Evolutionary conservation across 2,113 vertebrate genomes (phyloP).

Genomic region (Gymnarchus niloticus): DNA sequence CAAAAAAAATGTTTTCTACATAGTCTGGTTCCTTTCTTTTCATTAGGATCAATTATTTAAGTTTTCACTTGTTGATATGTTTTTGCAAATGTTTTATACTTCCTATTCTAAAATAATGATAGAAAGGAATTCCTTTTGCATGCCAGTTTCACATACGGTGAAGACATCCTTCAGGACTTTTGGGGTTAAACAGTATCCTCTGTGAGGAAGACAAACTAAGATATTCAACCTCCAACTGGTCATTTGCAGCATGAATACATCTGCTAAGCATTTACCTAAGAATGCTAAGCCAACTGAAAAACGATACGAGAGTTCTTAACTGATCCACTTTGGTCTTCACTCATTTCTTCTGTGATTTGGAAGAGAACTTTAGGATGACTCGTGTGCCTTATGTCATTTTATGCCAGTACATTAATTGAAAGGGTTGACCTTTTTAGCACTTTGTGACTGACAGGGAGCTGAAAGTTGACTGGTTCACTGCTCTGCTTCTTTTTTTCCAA

Average conservation of each 20-base stretch:
- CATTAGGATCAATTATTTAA: not conserved
- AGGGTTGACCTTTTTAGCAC: not conserved
- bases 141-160: not conserved
- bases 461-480: not conserved
- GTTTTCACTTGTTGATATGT: not conserved
- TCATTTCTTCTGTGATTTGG: not conserved
- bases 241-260: slow-evolving; percentile 16
- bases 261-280: slow-evolving; percentile 4
- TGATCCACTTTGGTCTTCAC: not conserved
- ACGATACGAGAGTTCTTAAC: not conserved
- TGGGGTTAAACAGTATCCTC: not conserved
- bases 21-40: not conserved
- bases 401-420: not conserved
- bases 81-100: not conserved
- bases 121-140: not conserved
- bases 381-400: not conserved
- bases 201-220: not conserved
- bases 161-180: not conserved
- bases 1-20: not conserved
- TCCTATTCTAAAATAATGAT: not conserved
- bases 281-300: not conserved
- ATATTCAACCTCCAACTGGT: not conserved
- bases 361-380: not conserved
- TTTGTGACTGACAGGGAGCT: not conserved
- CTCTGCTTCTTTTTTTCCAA: not conserved